Evolutionary conservation across 2,888 invertebrate species (phyloP), one percentile per base, ranked within the genome.

Genomic region (Amphipyra berbera): DNA sequence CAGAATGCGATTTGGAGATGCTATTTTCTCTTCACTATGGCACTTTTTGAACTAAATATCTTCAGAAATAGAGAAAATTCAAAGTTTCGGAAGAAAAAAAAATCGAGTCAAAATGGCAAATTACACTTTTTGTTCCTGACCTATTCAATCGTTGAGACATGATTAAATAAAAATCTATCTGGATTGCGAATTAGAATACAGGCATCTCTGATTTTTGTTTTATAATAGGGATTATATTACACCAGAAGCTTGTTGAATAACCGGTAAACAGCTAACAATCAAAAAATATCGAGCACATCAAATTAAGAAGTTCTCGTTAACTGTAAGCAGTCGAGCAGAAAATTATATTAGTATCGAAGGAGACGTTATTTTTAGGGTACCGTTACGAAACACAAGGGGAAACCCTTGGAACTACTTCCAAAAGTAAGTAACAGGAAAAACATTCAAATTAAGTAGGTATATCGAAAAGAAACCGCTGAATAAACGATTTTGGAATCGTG

Each of bases 331-430:
- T 88, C 83, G 79, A 56, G 85, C 81, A 78, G 85, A 83, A 88
- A 89, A 89, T 88, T 85, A 86, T 83, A 85, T 89, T 87, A 89
- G 87, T 85, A 82, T 84, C 83, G 81, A 79, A 85, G 83, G 78
- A 84, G 79, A 77, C 75, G 68, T 67, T 73, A 73, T 76, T 75
- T 76, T 78, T 79, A 77, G 84, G 76, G 82, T 72, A 64, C 84
- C 61, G 78, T 60, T 46, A 46, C 56, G 40, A 56, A 68, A 57
- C 46, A 52, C 21, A 9, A n/a, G 44, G 55, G 40, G 59, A 62
- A 65, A 62, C 65, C 61, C 44, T 57, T 41, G 0, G 14, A 61
- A 71, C 41, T 48, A 59, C 48, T 64, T 55, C 8, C 0, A 27
- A 35, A 71, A 62, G 54, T 38, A 37, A n/a, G 41, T 42, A 73